These are phyloP conservation scores for Scortum barcoo DNA, from an alignment of 2,113 vertebrate genomes.

Conservation along the genomic window DNA sequence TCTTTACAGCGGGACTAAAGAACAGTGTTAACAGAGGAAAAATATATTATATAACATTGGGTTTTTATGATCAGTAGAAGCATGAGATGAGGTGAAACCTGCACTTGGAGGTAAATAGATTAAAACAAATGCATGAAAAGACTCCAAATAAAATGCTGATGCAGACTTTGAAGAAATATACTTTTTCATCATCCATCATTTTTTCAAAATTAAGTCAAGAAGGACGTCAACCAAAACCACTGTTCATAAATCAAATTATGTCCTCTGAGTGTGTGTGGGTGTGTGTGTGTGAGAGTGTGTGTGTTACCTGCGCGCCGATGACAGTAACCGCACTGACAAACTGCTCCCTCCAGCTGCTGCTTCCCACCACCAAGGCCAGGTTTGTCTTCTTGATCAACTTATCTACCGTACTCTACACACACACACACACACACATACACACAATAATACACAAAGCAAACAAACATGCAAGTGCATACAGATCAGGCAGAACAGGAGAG, in stretches of 20 bases:
- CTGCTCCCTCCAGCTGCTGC: conserved; percentile 91
- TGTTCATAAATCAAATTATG: conserved; percentile 20
- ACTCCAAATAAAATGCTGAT: conserved; percentile 5
- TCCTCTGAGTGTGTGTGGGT: conserved; percentile 25
- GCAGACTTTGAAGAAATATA: not conserved
- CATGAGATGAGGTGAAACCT: not conserved
- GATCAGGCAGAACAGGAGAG: conserved; percentile 46
- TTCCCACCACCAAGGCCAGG: conserved; percentile 88
- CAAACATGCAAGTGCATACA: conserved; percentile 46
- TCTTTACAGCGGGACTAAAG: not conserved
- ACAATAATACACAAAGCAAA: conserved; percentile 40
- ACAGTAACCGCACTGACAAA: conserved; percentile 89
- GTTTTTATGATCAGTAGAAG: not conserved
- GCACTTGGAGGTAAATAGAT: not conserved
- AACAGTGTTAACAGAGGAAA: not conserved
- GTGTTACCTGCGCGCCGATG: conserved; percentile 86
- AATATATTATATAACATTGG: not conserved
- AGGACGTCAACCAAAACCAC: not conserved
- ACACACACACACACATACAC: conserved; percentile 57
- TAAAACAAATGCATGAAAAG: conserved; percentile 1
- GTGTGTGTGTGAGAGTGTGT: not conserved
- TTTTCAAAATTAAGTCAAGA: conserved; percentile 3
- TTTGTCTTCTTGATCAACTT: conserved; percentile 91
- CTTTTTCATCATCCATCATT: not conserved
- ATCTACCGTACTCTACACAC: conserved; percentile 86